Conservation (phyloP, 2,888 invertebrate genomes). For the Drosophila prostipennis region DNA sequence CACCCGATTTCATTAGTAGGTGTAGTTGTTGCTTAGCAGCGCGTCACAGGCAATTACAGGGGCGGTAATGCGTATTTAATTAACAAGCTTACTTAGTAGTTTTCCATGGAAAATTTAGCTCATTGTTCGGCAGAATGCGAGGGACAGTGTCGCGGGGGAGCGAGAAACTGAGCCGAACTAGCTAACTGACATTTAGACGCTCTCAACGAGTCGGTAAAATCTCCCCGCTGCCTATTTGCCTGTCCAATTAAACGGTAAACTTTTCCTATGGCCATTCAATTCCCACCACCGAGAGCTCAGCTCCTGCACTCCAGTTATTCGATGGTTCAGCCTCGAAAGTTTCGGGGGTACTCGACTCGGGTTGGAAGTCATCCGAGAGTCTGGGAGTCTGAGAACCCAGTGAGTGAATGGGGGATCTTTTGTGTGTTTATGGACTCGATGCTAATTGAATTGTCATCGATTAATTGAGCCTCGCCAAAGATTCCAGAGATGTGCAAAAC, state of each 20-base stretch:
- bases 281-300: conserved; percentile 16
- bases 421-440: conserved; percentile 36
- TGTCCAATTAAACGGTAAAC: conserved; percentile 70
- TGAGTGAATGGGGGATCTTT: conserved; percentile 16
- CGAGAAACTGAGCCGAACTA: not conserved
- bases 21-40: conserved; percentile 57
- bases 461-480: conserved; percentile 27
- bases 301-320: not conserved
- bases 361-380: not conserved
- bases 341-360: conserved; percentile 1
- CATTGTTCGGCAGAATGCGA: conserved; percentile 53
- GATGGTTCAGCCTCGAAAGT: conserved; percentile 15
- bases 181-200: conserved; percentile 45
- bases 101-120: conserved; percentile 69
- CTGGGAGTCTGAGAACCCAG: not conserved
- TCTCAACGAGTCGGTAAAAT: conserved; percentile 17
- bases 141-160: conserved; percentile 33
- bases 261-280: conserved; percentile 62
- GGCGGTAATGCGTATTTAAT: conserved; percentile 79
- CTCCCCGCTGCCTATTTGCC: conserved; percentile 38
- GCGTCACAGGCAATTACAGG: conserved; percentile 71
- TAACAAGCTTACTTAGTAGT: conserved; percentile 77
- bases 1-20: conserved; percentile 20
- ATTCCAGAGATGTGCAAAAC: conserved; percentile 18
- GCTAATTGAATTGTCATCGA: conserved; percentile 46